A percentile compares a stretch with the other conserved stretches of the same genome.
Conservation (phyloP, 2,797 vertebrate genomes). For the Sebastolobus altivelis region DNA sequence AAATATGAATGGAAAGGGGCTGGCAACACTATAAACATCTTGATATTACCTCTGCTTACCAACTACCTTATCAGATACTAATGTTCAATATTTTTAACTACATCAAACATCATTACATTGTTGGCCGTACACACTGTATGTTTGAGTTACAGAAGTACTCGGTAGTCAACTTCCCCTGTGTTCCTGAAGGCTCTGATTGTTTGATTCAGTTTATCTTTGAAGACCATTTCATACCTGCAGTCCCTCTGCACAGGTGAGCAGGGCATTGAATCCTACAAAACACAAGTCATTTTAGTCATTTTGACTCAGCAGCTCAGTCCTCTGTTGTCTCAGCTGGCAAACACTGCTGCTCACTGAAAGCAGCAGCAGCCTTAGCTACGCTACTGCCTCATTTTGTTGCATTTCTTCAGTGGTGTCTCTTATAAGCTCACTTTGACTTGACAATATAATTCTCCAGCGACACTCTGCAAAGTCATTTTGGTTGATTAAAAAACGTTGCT, state of each 20-base stretch:
- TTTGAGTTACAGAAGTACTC: background rate
- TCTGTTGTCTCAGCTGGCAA: constrained; percentile 3
- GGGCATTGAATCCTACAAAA: background rate
- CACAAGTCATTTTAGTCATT: background rate
- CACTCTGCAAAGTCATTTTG: constrained; percentile 25
- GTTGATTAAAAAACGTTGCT: constrained; percentile 29
- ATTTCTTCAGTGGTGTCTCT: constrained; percentile 15
- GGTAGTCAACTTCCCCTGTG: background rate
- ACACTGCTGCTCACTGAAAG: constrained; percentile 18
- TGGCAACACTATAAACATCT: background rate
- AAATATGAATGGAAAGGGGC: background rate
- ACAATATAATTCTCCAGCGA: constrained; percentile 21
- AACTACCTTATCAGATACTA: background rate
- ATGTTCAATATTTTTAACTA: background rate
- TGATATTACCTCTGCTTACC: background rate
- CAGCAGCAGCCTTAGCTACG: background rate
- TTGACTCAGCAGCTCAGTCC: constrained; percentile 4
- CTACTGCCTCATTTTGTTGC: constrained; percentile 27
- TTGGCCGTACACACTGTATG: background rate
- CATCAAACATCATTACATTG: background rate
- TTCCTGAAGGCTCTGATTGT: background rate
- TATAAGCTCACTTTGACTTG: constrained; percentile 19
- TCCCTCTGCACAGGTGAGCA: background rate
- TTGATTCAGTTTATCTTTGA: background rate
- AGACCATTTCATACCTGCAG: background rate